A percentile compares a stretch with the other conserved stretches of the same genome.
Conservation (phyloP, 2,797 vertebrate genomes). For the Pseudochirops corinnae region DNA sequence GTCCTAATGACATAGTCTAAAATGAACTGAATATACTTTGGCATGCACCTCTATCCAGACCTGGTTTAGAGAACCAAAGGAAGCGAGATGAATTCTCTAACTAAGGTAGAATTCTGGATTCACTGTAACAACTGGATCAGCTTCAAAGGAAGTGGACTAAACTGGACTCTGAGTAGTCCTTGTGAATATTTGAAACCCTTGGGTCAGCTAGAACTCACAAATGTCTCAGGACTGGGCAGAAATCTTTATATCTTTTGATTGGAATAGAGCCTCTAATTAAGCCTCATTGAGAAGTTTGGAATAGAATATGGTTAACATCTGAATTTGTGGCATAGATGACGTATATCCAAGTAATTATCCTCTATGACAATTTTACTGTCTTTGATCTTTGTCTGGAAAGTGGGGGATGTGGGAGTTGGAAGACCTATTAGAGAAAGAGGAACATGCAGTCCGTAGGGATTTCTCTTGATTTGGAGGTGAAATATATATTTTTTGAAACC, state of each 20-base stretch:
- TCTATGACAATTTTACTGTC: neutral
- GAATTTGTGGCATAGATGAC: neutral
- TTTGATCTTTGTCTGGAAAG: neutral
- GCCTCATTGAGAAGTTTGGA: neutral
- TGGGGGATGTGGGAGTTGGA: neutral
- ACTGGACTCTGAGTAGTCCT: neutral
- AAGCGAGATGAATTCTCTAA: neutral
- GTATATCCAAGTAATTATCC: neutral
- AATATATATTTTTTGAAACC: neutral
- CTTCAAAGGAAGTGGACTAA: neutral
- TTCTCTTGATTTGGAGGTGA: neutral
- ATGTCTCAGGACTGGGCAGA: neutral
- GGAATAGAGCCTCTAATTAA: neutral
- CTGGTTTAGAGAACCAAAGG: neutral
- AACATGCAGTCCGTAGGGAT: neutral
- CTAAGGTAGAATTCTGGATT: neutral
- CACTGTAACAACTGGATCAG: neutral
- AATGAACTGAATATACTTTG: neutral
- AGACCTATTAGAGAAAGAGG: neutral
- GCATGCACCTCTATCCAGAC: neutral
- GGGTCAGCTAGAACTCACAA: neutral
- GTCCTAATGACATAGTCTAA: neutral
- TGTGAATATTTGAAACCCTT: neutral
- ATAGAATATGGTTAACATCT: neutral
- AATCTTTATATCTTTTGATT: neutral